Evolutionary conservation across 2,797 vertebrate species (phyloP).

Genomic region (Falco columbarius): DNA sequence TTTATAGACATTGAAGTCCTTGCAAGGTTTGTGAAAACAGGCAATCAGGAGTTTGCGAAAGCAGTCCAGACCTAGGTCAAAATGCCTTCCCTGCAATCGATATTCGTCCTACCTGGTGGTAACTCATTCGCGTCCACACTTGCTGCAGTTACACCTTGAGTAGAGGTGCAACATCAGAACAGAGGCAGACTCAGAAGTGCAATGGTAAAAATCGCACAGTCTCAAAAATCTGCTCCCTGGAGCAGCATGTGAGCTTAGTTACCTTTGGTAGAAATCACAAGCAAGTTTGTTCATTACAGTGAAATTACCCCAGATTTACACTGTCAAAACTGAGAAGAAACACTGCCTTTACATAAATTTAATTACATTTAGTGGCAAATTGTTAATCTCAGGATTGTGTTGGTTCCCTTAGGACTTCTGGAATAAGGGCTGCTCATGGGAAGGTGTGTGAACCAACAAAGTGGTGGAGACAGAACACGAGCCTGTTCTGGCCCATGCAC

Average conservation of each 20-base stretch:
- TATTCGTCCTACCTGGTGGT: background rate
- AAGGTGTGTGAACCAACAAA: background rate
- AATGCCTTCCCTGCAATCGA: background rate
- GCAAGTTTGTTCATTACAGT: background rate
- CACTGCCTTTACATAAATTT: background rate
- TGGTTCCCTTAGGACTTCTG: background rate
- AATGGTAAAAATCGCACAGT: background rate
- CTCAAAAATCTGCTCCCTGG: background rate
- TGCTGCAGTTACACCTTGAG: background rate
- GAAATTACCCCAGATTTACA: background rate
- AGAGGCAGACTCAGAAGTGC: background rate
- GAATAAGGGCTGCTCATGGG: background rate
- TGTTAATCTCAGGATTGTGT: background rate
- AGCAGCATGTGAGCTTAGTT: background rate
- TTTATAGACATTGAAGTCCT: background rate
- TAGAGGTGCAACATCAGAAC: background rate
- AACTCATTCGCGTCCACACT: background rate
- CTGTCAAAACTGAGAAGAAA: background rate
- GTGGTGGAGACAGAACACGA: background rate
- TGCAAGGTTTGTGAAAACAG: background rate
- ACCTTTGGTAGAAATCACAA: background rate
- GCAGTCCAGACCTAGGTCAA: background rate
- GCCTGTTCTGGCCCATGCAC: accelerated
- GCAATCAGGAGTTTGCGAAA: background rate
- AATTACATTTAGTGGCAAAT: background rate